These are phyloP conservation scores for Ellobium chinense DNA, from an alignment of 2,888 invertebrate species.

Conservation along the genomic window DNA sequence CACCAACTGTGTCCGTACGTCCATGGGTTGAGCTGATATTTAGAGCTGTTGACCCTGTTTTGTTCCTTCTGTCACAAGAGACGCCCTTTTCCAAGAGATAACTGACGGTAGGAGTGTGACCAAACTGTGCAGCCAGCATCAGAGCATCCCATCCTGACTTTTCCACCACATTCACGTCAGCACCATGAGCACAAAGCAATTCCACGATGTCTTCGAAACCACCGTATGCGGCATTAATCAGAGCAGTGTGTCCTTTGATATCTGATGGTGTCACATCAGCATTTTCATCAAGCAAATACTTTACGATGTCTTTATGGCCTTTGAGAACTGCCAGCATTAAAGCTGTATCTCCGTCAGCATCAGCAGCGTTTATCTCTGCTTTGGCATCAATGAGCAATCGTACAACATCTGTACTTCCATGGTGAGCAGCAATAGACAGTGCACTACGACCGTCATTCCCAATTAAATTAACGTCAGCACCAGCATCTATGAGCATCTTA, in stretches of 20 bases:
- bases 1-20: not conserved
- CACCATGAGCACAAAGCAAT: not conserved
- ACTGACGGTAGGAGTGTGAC: not conserved
- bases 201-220: not conserved
- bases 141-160: not conserved
- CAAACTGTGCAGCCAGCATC: slow-evolving; percentile 10
- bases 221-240: slow-evolving; percentile 7
- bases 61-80: not conserved
- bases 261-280: not conserved
- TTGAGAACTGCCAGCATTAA: not conserved
- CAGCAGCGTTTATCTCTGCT: not conserved
- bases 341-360: not conserved
- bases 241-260: not conserved
- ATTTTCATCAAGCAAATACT: not conserved
- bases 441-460: not conserved
- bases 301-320: not conserved
- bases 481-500: not conserved
- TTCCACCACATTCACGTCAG: not conserved
- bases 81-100: not conserved
- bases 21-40: not conserved
- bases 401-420: not conserved
- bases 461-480: not conserved
- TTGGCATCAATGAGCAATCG: not conserved
- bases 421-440: not conserved
- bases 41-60: not conserved